Evolutionary conservation across 2,113 vertebrate genomes (phyloP), one percentile per base, ranked within the genome.

Genomic region (Uria aalge): DNA sequence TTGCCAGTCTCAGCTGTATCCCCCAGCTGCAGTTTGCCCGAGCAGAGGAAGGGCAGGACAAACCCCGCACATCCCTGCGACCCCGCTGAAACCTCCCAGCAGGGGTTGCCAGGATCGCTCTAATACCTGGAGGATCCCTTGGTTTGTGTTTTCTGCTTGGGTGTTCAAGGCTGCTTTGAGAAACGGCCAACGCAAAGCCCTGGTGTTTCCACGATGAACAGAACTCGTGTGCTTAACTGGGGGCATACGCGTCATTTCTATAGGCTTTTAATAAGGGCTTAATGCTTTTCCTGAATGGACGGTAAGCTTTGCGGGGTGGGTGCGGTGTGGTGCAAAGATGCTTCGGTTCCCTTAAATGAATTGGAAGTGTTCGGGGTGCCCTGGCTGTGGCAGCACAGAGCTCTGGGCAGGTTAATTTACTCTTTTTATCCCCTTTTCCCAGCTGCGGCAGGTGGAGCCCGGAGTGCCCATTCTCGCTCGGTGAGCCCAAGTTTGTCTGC

Each of bases 241-340:
- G 27, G 15, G 23, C 0, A 8, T 4, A 4, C 8, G 0, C 9
- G 8, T 5, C 0, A 21, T 12, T 63, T 45, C 19, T 53, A 0
- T 12, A 16, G 75, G 24, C 21, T 66, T 45, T 66, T 24, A 78
- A 15, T 6, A 12, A 34, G 27, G n/a, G 6, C 40, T 84, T 32
- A 15, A 5, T 11, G 22, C 30, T 50, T 43, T 79, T 57, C 62
- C 56, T 24, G 56, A 7, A 15, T 1, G 57, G 30, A 9, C 48
- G 8, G 62, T 14, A 10, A 62, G 66, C 38, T 21, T 29, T 41
- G 13, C 3, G 10, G 50, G 50, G 4, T 43, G 50, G 63, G 9
- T 8, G 29, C 41, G 45, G 36, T 1, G 13, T 18, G 48, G 2
- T 21, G 62, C 73, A 55, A 20, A 56, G 13, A 2, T 8, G 1